Percentiles rank a stretch among this genome's conserved stretches.
phyloP scores from a whole-genome alignment of 2,113 vertebrate species.

The Furnarius figulus region DNA sequence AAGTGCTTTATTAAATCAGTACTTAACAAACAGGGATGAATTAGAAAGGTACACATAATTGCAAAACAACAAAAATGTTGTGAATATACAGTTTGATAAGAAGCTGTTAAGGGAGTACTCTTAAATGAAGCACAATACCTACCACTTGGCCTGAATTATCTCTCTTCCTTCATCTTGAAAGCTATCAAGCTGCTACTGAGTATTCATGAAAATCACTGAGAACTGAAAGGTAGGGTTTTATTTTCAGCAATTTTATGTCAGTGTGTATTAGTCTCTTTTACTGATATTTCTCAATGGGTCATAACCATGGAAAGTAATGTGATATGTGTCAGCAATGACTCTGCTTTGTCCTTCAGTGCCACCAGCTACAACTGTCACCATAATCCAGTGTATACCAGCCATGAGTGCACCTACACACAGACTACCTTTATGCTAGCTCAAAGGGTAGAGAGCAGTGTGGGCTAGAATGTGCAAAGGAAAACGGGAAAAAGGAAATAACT shows the following conservation, averaged over 20 bases:
- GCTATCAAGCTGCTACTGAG: background rate
- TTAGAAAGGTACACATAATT: constrained; percentile 32
- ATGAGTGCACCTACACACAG: background rate
- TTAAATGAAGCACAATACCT: background rate
- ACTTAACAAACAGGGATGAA: constrained; percentile 12
- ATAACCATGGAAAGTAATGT: background rate
- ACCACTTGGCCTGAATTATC: background rate
- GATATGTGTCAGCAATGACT: background rate
- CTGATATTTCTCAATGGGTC: background rate
- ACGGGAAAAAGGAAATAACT: background rate
- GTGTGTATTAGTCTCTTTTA: background rate
- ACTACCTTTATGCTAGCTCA: background rate
- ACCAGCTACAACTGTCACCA: background rate
- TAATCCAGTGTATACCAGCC: background rate
- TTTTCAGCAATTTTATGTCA: background rate
- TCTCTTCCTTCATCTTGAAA: background rate
- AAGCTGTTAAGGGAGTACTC: background rate
- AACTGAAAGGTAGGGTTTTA: background rate
- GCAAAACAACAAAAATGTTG: constrained; percentile 44
- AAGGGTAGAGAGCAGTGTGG: background rate
- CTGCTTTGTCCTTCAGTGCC: background rate
- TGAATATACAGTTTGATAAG: background rate
- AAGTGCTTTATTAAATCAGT: constrained; percentile 59
- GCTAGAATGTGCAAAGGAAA: background rate
- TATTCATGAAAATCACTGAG: background rate